Base-by-base conservation (phyloP, 2,113 vertebrate species). In the Herpetotheres cachinnans region DNA sequence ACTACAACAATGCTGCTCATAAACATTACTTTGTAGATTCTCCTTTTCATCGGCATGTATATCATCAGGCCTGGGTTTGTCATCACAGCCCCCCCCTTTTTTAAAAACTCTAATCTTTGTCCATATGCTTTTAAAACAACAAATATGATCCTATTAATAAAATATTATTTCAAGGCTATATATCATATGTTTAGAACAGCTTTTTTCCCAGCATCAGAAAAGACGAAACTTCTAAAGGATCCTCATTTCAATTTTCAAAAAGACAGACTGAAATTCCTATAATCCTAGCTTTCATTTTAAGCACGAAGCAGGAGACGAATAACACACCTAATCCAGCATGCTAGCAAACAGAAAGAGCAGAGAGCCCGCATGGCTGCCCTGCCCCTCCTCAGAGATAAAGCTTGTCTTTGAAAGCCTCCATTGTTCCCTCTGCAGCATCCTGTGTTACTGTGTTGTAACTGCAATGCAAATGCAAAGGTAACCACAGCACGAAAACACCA, bases 311-410 rank as follows among this genome's bases (percentile, higher is more conserved):
- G 14, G 55, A 78, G 30, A 15, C 1, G 4, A 54, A 2, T 59
- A 52, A 44, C n/a, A 40, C 32, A 42, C 26, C 19, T n/a, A 47
- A 82, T 24, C 38, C 49, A n/a, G 32, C 0, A 2, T 6, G 24
- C 30, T 32, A 29, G n/a, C 22, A 30, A 65, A 38, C 16, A 70
- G 30, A 24, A 22, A 9, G 62, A 36, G 44, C 76, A 11, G 40
- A 22, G 18, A 47, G 47, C 36, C 16, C 0, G 1, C 4, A 1
- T 3, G 65, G 84, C 27, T 0, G 1, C 44, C 24, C 20, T 5
- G 27, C 55, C 50, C 27, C 70, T 70, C 30, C 59, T 62, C 65
- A 27, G 19, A 47, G 59, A n/a, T 10, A 54, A 78, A 85, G 50
- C 27, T 20, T 73, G 38, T 30, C 36, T 55, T 25, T 89, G 82